Conservation (phyloP, 2,888 invertebrate species). For the Operophtera brumata region DNA sequence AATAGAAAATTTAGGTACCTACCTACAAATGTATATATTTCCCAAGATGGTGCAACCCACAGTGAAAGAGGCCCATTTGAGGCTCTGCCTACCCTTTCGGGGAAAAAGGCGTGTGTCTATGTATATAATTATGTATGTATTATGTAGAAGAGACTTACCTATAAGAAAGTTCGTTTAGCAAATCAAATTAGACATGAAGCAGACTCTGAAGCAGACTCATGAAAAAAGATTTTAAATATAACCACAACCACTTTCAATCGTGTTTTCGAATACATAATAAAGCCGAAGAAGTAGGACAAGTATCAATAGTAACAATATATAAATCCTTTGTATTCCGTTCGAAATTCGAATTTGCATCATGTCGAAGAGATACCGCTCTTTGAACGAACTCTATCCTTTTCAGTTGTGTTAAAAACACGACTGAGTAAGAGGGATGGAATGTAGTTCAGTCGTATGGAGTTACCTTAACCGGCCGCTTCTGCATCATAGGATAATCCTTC, state of each 20-base stretch:
- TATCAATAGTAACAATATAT: constrained; percentile 31
- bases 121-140: no score
- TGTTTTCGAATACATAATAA: constrained; percentile 31
- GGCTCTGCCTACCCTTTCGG: no score
- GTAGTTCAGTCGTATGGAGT: constrained; percentile 36
- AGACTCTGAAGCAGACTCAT: constrained; percentile 15
- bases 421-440: constrained; percentile 23
- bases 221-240: constrained; percentile 21
- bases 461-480: constrained; percentile 38
- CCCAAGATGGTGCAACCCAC: no score
- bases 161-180: constrained; percentile 1
- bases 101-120: no score
- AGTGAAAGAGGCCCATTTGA: no score
- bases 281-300: constrained; percentile 40
- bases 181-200: constrained; percentile 18
- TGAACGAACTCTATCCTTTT: constrained; percentile 30
- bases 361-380: constrained; percentile 25
- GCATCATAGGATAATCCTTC: constrained; percentile 48
- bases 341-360: constrained; percentile 44
- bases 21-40: no score
- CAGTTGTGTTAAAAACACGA: constrained; percentile 15
- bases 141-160: no score
- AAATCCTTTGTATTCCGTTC: constrained; percentile 38
- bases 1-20: no score
- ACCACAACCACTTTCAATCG: constrained; percentile 32